Base-by-base conservation (phyloP, 2,797 vertebrate species). In the Falco columbarius region DNA sequence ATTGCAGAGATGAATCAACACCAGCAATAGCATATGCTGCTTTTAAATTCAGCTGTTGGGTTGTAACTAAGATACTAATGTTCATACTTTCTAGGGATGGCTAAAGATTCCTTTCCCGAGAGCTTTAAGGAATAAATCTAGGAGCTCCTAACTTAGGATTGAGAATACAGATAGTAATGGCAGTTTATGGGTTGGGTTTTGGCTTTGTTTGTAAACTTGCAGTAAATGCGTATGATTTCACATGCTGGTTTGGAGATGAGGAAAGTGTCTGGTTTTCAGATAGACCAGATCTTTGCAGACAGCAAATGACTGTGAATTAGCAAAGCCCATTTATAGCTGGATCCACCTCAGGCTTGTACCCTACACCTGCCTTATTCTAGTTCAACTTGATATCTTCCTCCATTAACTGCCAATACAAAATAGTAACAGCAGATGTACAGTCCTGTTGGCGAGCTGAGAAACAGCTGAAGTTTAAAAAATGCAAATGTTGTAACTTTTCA, bases 21-120 rank as follows among this genome's bases (percentile, higher is more conserved):
- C 86, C 71, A 95, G 81, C 65, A 67, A 80, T 21, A 82, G 81
- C 63, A 52, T 58, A 38, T 56, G 51, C 76, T 90, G 80, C 81
- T 94, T 93, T 88, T 77, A 66, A 75, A 65, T 88, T 90, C 42
- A 90, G 62, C 85, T 83, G 32, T 89, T 68, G 71, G 56, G 40
- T 46, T 54, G 10, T 79, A 91, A 63, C 11, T 51, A 21, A 83
- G 42, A 58, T 38, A 34, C 14, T 86, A 38, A 47, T 71, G 56
- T 54, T 81, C 24, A 9, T 94, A 38, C 42, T 91, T 90, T 40
- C 51, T 66, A 42, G 51, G 36, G 52, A 55, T 80, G 46, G 65
- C 44, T 94, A 51, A 70, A 70, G 58, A 72, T 72, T 77, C 30
- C 22, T 72, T 75, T 84, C 19, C 42, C 24, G 27, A 75, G 36